phyloP scores from a whole-genome alignment of 2,797 vertebrate species.

The Cephalopachus bancanus region DNA sequence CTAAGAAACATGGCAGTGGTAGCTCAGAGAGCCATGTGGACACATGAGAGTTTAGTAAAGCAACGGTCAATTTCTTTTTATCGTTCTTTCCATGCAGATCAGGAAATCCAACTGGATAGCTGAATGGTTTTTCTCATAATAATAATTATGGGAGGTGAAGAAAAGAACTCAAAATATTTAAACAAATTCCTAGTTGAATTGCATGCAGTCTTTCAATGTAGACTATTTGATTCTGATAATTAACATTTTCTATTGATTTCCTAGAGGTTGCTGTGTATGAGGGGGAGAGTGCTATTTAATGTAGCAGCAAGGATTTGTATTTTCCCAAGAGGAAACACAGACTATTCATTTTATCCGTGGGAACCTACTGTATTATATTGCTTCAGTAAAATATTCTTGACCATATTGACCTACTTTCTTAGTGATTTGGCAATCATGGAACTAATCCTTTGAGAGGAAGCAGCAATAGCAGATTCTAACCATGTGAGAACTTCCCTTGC shows the following conservation, averaged over 20 bases:
- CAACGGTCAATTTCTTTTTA: no score
- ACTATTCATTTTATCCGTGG: background rate
- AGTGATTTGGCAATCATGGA: background rate
- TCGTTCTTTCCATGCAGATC: background rate
- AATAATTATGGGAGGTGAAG: background rate
- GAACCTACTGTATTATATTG: background rate
- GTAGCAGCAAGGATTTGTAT: background rate
- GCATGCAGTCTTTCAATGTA: background rate
- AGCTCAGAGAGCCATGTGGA: no score
- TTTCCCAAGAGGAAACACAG: background rate
- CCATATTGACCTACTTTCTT: slow-evolving; percentile 27
- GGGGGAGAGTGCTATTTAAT: background rate
- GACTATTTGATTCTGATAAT: background rate
- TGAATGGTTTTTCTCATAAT: background rate
- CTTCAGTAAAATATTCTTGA: slow-evolving; percentile 41
- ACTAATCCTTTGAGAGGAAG: background rate
- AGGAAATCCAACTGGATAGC: background rate
- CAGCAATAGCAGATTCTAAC: background rate
- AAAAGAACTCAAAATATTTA: background rate
- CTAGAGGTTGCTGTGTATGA: background rate
- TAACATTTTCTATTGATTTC: background rate
- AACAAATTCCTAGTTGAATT: background rate
- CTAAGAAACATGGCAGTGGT: no score
- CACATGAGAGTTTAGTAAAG: no score
- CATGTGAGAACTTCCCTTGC: background rate